Percentiles rank a stretch among this genome's conserved stretches.
Conservation (phyloP, 2,888 invertebrate species). For the Heliconius sara region DNA sequence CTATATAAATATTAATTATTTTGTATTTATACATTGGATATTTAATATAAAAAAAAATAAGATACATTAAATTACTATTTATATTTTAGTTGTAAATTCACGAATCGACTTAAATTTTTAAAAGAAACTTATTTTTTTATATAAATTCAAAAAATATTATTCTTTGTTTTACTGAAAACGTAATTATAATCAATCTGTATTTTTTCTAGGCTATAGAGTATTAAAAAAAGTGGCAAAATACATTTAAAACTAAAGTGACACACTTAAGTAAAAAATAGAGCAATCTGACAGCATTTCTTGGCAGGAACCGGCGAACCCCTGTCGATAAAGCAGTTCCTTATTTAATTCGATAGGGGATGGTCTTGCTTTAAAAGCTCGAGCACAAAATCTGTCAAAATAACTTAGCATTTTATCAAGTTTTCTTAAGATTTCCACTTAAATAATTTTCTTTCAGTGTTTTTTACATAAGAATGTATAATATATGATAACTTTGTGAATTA, state of each 20-base stretch:
- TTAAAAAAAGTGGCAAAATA: background rate
- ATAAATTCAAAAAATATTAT: too few relatives aligned
- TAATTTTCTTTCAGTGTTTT: background rate
- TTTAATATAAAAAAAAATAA: background rate
- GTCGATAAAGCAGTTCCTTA: conserved; percentile 37
- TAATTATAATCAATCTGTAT: background rate
- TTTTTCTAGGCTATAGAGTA: background rate
- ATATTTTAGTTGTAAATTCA: background rate
- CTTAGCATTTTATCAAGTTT: background rate
- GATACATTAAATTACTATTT: background rate
- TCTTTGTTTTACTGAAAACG: too few relatives aligned
- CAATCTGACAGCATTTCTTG: conserved; percentile 8
- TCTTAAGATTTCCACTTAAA: background rate
- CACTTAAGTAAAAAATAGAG: background rate
- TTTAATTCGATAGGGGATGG: conserved; percentile 30
- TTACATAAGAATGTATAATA: background rate
- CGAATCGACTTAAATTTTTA: background rate
- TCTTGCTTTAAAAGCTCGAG: conserved; percentile 15
- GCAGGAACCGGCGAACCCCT: conserved; percentile 13
- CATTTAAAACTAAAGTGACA: background rate
- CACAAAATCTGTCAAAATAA: conserved; percentile 21
- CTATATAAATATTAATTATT: background rate
- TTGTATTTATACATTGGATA: background rate
- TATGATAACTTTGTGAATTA: background rate
- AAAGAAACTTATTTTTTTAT: background rate